Conservation (phyloP, 2,113 vertebrate genomes). For the Glaucidium brasilianum region DNA sequence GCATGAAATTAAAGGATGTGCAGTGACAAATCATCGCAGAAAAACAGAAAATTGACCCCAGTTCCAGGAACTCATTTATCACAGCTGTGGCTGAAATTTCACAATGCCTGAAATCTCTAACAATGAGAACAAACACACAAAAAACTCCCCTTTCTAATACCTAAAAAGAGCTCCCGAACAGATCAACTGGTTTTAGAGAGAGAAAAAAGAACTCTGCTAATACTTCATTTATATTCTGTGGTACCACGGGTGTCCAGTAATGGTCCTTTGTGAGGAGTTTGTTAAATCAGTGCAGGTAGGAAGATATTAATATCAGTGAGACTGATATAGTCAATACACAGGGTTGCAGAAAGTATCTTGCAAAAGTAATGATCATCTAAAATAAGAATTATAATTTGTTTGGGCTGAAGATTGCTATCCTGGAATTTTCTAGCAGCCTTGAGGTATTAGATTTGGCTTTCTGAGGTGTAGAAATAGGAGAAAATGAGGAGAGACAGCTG, state of each 20-base stretch:
- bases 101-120: neutral
- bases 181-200: neutral
- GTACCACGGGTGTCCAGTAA: neutral
- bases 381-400: neutral
- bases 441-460: neutral
- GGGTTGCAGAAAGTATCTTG: neutral
- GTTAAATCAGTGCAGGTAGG: neutral
- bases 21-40: fast-evolving
- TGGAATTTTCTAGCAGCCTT: neutral
- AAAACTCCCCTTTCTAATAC: neutral
- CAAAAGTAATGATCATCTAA: neutral
- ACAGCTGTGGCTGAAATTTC: neutral
- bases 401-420: neutral
- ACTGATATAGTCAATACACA: neutral
- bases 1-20: neutral
- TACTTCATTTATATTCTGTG: neutral
- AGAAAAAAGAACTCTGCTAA: neutral
- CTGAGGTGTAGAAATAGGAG: neutral
- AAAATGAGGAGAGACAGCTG: neutral
- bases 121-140: neutral
- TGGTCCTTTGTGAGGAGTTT: neutral
- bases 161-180: neutral
- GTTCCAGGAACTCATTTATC: neutral
- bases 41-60: neutral
- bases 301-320: neutral